phyloP scores from a whole-genome alignment of 2,888 invertebrate genomes.

The Crocallis elinguaria region DNA sequence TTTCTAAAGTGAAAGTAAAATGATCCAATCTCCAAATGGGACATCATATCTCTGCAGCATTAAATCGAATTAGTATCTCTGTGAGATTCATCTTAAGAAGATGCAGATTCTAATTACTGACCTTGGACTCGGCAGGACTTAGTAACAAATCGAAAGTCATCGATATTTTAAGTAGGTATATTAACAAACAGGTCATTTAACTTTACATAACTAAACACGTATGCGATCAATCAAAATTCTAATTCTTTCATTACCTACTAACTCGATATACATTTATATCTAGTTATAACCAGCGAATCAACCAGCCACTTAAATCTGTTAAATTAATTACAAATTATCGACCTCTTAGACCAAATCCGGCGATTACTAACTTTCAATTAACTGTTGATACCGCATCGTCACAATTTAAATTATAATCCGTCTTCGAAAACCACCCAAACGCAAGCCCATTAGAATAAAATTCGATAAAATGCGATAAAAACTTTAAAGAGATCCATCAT shows the following conservation, averaged over 20 bases:
- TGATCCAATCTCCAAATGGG: too few relatives aligned
- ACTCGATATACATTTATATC: background rate
- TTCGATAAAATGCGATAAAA: slow-evolving; percentile 41
- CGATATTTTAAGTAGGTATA: too few relatives aligned
- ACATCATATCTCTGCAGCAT: too few relatives aligned
- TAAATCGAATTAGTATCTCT: too few relatives aligned
- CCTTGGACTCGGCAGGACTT: too few relatives aligned
- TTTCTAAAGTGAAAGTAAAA: too few relatives aligned
- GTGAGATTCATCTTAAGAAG: too few relatives aligned
- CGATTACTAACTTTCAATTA: slow-evolving; percentile 58
- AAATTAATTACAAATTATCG: slow-evolving; percentile 29
- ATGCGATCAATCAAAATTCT: background rate
- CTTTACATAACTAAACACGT: too few relatives aligned
- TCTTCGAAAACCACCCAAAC: slow-evolving; percentile 57
- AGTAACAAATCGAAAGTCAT: too few relatives aligned
- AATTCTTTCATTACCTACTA: background rate
- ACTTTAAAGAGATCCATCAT: slow-evolving; percentile 43
- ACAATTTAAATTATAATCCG: slow-evolving; percentile 45
- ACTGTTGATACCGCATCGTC: slow-evolving; percentile 51
- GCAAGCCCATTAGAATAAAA: slow-evolving; percentile 51
- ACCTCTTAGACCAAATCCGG: slow-evolving; percentile 32
- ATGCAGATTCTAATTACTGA: too few relatives aligned
- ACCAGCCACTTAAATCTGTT: slow-evolving; percentile 26
- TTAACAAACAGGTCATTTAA: too few relatives aligned
- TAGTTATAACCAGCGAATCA: slow-evolving; percentile 19